phyloP scores from a whole-genome alignment of 1,140 invertebrate genomes.

The Eumeta japonica region DNA sequence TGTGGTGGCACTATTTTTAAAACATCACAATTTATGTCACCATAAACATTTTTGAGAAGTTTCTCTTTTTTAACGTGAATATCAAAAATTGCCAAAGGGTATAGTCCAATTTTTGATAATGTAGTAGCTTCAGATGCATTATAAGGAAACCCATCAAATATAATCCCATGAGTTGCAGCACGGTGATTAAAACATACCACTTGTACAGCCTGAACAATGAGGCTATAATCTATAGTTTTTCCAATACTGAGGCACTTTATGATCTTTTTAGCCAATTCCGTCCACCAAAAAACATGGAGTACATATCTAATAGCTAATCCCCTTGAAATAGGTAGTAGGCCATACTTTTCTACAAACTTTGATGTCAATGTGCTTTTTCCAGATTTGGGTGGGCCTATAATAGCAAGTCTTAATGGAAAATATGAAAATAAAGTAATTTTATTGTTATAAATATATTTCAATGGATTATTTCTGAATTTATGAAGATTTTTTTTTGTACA shows the following conservation, averaged over 20 bases:
- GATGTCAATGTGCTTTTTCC: conserved; percentile 74
- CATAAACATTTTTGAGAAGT: conserved; percentile 36
- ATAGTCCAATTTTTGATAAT: conserved; percentile 47
- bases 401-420: conserved; percentile 68
- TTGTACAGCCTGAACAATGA: conserved; percentile 53
- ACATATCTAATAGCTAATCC: conserved; percentile 53
- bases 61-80: conserved; percentile 34
- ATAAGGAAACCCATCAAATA: conserved; percentile 62
- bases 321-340: conserved; percentile 51
- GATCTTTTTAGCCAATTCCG: conserved; percentile 40
- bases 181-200: conserved; percentile 45
- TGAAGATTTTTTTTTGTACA: conserved; percentile 39
- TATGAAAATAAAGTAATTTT: conserved; percentile 38
- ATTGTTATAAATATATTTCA: conserved; percentile 50
- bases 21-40: conserved; percentile 31
- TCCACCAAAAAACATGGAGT: conserved; percentile 47
- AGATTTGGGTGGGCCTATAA: conserved; percentile 82
- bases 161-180: conserved; percentile 50
- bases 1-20: conserved; percentile 39
- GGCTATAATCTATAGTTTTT: conserved; percentile 31
- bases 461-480: conserved; percentile 55
- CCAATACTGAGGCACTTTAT: conserved; percentile 35
- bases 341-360: conserved; percentile 52
- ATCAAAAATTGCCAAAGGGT: conserved; percentile 58
- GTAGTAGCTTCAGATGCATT: conserved; percentile 43